Percentiles rank a stretch among this genome's conserved stretches.
phyloP scores from a whole-genome alignment of 2,888 invertebrate genomes.

The Serripes groenlandicus region DNA sequence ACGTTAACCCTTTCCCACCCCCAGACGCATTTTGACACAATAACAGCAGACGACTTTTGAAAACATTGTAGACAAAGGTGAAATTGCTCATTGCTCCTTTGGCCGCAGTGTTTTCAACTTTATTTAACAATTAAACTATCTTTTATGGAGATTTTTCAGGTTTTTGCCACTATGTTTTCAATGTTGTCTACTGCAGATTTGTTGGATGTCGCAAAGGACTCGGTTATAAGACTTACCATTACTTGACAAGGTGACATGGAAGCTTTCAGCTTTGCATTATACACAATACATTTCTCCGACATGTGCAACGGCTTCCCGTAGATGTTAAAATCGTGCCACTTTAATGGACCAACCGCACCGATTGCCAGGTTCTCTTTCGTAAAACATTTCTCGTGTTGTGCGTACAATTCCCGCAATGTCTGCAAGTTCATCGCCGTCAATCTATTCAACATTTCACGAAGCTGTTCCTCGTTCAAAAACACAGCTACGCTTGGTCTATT shows the following conservation, averaged over 20 bases:
- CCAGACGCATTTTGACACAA: no score
- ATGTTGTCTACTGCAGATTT: no score
- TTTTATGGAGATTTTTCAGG: no score
- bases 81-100: no score
- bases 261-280: constrained; percentile 77
- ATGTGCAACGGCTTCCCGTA: constrained; percentile 80
- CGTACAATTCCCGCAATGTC: constrained; percentile 78
- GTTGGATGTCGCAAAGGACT: no score
- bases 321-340: constrained; percentile 81
- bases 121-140: no score
- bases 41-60: no score
- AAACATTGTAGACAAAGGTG: no score
- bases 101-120: no score
- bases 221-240: constrained; percentile 76
- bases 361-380: constrained; percentile 73
- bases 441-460: constrained; percentile 76
- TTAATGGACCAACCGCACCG: constrained; percentile 72
- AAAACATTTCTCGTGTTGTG: constrained; percentile 78
- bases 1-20: no score
- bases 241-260: constrained; percentile 77
- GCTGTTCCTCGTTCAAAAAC: constrained; percentile 75
- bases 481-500: constrained; percentile 79
- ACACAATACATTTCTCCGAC: constrained; percentile 80
- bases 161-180: no score
- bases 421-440: constrained; percentile 78